Evolutionary conservation across 1,140 invertebrate species (phyloP).

Genomic region (Mycetomoellerius zeteki): DNA sequence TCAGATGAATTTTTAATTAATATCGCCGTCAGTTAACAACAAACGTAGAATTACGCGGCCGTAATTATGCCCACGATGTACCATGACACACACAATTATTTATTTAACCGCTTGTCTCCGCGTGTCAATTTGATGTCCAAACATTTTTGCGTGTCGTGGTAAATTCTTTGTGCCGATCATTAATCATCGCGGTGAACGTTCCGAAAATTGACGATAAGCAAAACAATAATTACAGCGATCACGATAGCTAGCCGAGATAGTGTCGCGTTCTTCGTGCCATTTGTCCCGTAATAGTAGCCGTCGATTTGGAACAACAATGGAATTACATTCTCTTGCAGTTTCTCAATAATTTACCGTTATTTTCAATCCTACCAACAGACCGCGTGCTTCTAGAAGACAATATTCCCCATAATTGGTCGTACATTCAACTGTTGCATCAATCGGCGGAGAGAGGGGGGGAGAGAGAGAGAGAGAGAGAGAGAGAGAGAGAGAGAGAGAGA

Average conservation of each 20-base stretch:
- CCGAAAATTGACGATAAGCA: constrained; percentile 8
- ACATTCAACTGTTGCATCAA: constrained; percentile 63
- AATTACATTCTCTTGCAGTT: constrained; percentile 28
- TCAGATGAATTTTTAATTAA: constrained; percentile 59
- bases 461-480: constrained; percentile 24
- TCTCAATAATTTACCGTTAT: constrained; percentile 52
- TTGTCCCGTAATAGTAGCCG: background rate
- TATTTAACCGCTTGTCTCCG: constrained; percentile 12
- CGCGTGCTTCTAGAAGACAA: constrained; percentile 46
- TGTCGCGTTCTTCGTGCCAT: background rate
- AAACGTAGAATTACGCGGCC: background rate
- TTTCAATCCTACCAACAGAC: constrained; percentile 33
- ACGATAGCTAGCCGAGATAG: background rate
- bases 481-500: constrained; percentile 23
- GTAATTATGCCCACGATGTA: constrained; percentile 34
- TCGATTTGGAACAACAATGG: constrained; percentile 35
- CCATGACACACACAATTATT: constrained; percentile 40
- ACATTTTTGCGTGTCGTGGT: background rate
- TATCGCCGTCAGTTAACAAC: constrained; percentile 22
- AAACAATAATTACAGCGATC: constrained; percentile 8
- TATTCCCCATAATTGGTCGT: constrained; percentile 51
- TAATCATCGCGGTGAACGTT: background rate
- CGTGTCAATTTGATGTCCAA: background rate
- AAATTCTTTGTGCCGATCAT: background rate
- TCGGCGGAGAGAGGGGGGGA: constrained; percentile 42